Base-by-base conservation (phyloP, 2,113 vertebrate genomes). In the Rana temporaria region DNA sequence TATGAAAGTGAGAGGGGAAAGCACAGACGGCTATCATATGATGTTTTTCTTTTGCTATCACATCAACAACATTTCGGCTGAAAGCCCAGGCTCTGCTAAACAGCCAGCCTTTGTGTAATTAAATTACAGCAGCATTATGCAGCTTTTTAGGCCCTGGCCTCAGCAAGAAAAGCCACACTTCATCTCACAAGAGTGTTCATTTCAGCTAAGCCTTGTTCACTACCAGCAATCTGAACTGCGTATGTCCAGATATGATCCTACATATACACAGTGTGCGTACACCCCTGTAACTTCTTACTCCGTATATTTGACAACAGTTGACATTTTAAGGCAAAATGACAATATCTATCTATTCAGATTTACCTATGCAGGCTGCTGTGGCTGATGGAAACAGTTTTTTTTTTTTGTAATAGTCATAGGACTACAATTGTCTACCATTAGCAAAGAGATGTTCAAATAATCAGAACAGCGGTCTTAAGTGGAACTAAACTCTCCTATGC, bases 11-110 rank as follows among this genome's bases (percentile, higher is more conserved):
- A 88, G 86, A 86, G 71, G 82, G 73, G 77, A 55, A 81, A n/a
- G 76, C 42, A 56, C 82, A 71, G 84, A 78, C 53, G 0, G 6
- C 57, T 30, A 69, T 89, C 91, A 87, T 69, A 59, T 69, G 88
- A 87, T 88, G 90, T 90, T 91, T 66, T 90, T 85, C 82, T 90
- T 84, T 64, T 30, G 85, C 86, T 83, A 67, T 82, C 86, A 1
- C 69, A 89, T 85, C 90, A 86, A 86, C 87, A 86, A 63, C 0
- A 32, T 16, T 78, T 52, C 19, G 89, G 89, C 88, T 86, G 80
- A 6, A 85, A 70, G 87, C 87, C 88, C n/a, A 0, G 52, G 83
- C 79, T 66, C 79, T 32, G 69, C 84, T 52, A 1, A 78, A 34
- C 63, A 72, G 76, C 26, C 52, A 75, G 82, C 62, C 71, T 0